A percentile compares a stretch with the other conserved stretches of the same genome.
Evolutionary conservation across 2,888 invertebrate genomes (phyloP).

Genomic region (Drosophila pseudotalamancana): DNA sequence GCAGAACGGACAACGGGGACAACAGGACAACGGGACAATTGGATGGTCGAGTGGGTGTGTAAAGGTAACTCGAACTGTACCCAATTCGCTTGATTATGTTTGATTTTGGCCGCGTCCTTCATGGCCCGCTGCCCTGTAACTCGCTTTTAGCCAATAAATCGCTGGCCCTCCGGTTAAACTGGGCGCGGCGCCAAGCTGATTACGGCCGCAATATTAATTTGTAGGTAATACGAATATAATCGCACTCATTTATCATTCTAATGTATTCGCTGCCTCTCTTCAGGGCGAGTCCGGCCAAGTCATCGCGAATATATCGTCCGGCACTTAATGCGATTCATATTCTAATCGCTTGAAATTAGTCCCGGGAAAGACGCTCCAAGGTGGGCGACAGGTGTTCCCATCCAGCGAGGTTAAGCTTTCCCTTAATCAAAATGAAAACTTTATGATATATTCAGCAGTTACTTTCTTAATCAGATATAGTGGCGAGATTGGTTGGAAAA

Average conservation of each 20-base stretch:
- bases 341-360: conserved; percentile 51
- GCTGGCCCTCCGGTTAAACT: conserved; percentile 44
- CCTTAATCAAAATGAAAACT: too few species aligned
- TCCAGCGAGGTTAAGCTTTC: too few species aligned
- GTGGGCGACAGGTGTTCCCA: neutral
- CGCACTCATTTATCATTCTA: conserved; percentile 78
- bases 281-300: conserved; percentile 22
- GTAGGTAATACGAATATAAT: conserved; percentile 75
- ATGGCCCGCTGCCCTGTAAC: conserved; percentile 61
- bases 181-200: conserved; percentile 62
- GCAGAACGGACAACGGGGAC: neutral
- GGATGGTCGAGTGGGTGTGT: conserved; percentile 45
- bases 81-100: conserved; percentile 81
- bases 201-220: conserved; percentile 66
- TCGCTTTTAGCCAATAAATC: conserved; percentile 74
- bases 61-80: conserved; percentile 53
- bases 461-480: too few species aligned
- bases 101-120: conserved; percentile 67
- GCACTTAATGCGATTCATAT: conserved; percentile 51
- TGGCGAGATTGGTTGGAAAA: too few species aligned
- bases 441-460: too few species aligned
- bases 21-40: conserved; percentile 18
- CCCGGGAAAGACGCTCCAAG: neutral
- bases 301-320: conserved; percentile 21
- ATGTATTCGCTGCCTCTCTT: conserved; percentile 31